Base-by-base conservation (phyloP, 2,113 vertebrate genomes). In the Scolopax mira region DNA sequence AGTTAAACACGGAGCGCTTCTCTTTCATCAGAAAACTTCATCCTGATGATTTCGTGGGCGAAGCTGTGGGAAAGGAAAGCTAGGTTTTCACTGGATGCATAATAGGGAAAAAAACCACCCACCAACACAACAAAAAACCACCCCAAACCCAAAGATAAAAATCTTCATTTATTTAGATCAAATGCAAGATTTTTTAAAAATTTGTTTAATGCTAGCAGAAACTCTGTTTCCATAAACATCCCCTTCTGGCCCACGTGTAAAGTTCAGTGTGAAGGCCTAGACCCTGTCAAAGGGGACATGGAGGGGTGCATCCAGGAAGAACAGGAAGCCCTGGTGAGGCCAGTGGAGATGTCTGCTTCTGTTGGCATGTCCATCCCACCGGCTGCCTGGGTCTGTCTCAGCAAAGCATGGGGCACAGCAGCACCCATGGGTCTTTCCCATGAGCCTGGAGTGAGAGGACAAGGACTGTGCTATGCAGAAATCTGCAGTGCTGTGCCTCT, bases 361-460 rank as follows among this genome's bases (percentile, higher is more conserved):
- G 2, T 31, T 5, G 3, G 44, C 35, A 37, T 2, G 1, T 51
- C 74, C 1, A 0, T 66, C 71, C n/a, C 22, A 6, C 25, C 4
- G 2, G 62, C 44, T 79, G 28, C 25, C 65, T 22, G 51, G 41
- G 11, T 67, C 35, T 82, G 73, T 31, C 65, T 67, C 57, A 58
- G 85, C 60, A 57, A 22, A 49, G 54, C 0, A 0, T 1, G 5
- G 48, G 64, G 52, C n/a, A 21, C 41, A 57, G 67, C 77, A 84
- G 77, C 42, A 44, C 48, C 33, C 52, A 1, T 24, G 44, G 67
- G n/a, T 23, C 65, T 67, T 49, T 31, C 39, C 64, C 8, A 0
- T 4, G 18, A 3, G 14, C 44, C 62, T 31, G 72, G 51, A 10
- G 8, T 6, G 41, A 75, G 67, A 61, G 49, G 35, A 33, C 39